A percentile compares a stretch with the other conserved stretches of the same genome.
Evolutionary conservation across 1,140 invertebrate genomes (phyloP).

Genomic region (Bombus polaris): DNA sequence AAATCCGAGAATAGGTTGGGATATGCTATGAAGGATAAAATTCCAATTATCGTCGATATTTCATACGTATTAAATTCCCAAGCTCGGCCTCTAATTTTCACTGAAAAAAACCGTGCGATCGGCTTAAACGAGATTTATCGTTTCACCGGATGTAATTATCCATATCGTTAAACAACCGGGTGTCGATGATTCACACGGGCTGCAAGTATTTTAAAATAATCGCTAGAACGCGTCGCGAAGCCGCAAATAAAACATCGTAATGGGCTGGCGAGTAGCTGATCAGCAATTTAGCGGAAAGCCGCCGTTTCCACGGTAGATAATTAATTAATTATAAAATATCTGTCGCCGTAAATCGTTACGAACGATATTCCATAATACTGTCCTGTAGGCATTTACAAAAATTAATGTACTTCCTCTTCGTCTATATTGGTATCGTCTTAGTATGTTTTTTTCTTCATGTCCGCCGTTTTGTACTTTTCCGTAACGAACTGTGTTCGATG

Average conservation of each 20-base stretch:
- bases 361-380: not conserved
- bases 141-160: constrained; percentile 1
- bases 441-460: no score
- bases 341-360: not conserved
- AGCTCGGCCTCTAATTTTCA: not conserved
- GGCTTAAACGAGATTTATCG: constrained; percentile 22
- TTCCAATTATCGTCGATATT: not conserved
- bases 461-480: fast-evolving
- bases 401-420: no score
- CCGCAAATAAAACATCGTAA: constrained; percentile 34
- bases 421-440: no score
- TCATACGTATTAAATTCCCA: not conserved
- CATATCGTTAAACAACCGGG: constrained; percentile 22
- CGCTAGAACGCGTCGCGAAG: not conserved
- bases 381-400: no score
- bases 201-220: constrained; percentile 38
- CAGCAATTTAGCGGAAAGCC: constrained; percentile 2
- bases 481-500: no score
- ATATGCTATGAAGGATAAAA: not conserved
- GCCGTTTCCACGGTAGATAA: not conserved
- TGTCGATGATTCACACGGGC: constrained; percentile 1
- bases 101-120: not conserved
- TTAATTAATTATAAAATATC: constrained; percentile 30
- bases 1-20: not conserved
- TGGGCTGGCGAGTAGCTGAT: constrained; percentile 2